phyloP scores from a whole-genome alignment of 2,888 invertebrate genomes.

The Acanthococcus lagerstroemiae region DNA sequence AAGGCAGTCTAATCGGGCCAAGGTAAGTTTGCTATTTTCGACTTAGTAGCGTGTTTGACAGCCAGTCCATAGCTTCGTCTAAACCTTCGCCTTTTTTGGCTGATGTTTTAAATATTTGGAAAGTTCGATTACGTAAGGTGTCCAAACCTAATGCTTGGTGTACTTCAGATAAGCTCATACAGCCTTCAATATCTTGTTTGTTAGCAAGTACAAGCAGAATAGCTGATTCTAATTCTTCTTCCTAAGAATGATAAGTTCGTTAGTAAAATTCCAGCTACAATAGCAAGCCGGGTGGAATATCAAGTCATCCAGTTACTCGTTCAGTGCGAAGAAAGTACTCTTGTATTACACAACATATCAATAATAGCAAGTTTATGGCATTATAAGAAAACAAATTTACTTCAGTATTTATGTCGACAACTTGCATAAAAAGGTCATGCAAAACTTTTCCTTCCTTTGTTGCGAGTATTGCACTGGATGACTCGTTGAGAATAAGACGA shows the following conservation, averaged over 20 bases:
- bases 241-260: conserved; percentile 48
- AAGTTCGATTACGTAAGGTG: conserved; percentile 89
- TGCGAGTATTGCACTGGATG: too few species aligned
- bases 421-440: too few species aligned
- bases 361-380: too few species aligned
- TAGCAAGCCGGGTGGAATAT: background rate
- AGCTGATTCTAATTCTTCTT: conserved; percentile 93
- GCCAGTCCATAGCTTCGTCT: conserved; percentile 99
- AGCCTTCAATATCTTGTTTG: conserved; percentile 98
- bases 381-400: too few species aligned
- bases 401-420: too few species aligned
- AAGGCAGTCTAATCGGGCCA: too few species aligned
- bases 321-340: too few species aligned
- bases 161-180: conserved; percentile 91
- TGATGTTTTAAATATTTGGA: conserved; percentile 99
- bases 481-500: too few species aligned
- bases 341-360: too few species aligned
- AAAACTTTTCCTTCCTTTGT: too few species aligned
- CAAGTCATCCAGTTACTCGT: too few species aligned
- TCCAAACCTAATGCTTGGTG: conserved; percentile 93
- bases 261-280: background rate
- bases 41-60: conserved; percentile 79
- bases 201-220: conserved; percentile 95
- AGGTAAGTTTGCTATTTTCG: conserved; percentile 58
- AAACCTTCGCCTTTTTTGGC: conserved; percentile 96